Evolutionary conservation across 2,888 invertebrate species (phyloP).

Genomic region (Deilephila elpenor): DNA sequence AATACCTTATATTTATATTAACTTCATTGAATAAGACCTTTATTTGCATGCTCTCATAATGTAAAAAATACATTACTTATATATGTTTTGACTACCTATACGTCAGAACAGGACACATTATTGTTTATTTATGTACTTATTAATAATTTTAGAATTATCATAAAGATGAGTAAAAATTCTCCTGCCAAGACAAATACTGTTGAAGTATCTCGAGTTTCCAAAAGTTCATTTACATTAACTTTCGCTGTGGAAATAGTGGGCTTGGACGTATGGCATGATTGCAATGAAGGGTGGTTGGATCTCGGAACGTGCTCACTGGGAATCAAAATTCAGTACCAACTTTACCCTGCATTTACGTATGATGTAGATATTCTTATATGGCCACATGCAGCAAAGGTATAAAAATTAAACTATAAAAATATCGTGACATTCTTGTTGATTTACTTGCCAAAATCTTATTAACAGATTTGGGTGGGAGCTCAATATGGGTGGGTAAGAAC

Average conservation of each 20-base stretch:
- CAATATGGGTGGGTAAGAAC: conserved; percentile 71
- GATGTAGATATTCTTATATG: conserved; percentile 71
- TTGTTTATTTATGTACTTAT: background rate
- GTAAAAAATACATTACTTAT: no score
- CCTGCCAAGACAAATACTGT: conserved; percentile 32
- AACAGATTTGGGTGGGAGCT: conserved; percentile 63
- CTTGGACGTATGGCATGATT: conserved; percentile 68
- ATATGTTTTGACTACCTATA: background rate
- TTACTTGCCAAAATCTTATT: background rate
- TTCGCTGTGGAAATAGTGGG: conserved; percentile 71
- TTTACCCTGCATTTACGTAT: conserved; percentile 65
- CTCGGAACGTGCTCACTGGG: conserved; percentile 61
- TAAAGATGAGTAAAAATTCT: conserved; percentile 46
- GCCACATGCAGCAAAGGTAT: conserved; percentile 74
- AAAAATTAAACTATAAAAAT: background rate
- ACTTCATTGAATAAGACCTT: no score
- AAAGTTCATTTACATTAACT: conserved; percentile 66
- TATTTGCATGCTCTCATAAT: no score
- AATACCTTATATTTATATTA: no score
- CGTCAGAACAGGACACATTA: background rate
- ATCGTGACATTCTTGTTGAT: background rate
- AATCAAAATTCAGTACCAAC: conserved; percentile 65
- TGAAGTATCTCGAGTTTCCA: conserved; percentile 39
- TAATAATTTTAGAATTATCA: background rate
- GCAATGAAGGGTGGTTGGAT: conserved; percentile 65